Percentiles rank a stretch among this genome's conserved stretches.
Evolutionary conservation across 1,140 invertebrate genomes (phyloP).

Genomic region (Nomia melanderi): DNA sequence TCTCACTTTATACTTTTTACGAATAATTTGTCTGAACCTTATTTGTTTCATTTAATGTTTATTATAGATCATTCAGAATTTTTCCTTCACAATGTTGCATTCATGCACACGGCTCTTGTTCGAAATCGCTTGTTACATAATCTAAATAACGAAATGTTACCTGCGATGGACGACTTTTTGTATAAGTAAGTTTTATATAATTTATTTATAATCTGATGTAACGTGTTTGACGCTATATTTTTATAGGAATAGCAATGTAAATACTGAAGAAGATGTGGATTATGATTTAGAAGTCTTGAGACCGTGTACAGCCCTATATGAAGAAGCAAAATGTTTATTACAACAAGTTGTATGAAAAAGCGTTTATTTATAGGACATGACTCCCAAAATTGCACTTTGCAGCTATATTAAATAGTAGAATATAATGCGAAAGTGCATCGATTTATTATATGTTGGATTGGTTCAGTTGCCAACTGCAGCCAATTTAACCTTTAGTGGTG

Average conservation of each 20-base stretch:
- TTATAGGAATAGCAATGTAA: slow-evolving; percentile 62
- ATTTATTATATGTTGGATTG: slow-evolving; percentile 34
- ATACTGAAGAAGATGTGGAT: slow-evolving; percentile 67
- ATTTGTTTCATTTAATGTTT: slow-evolving; percentile 15
- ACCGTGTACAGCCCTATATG: slow-evolving; percentile 74
- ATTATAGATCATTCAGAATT: slow-evolving; percentile 65
- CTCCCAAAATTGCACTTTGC: background rate
- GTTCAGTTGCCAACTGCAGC: slow-evolving; percentile 13
- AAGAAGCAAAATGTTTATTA: slow-evolving; percentile 75
- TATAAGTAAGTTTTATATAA: slow-evolving; percentile 66
- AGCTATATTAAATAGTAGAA: slow-evolving; percentile 3
- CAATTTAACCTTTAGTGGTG: slow-evolving; percentile 13
- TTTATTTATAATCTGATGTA: slow-evolving; percentile 5
- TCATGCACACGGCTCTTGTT: slow-evolving; percentile 74
- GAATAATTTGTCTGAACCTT: background rate
- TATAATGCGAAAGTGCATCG: slow-evolving; percentile 22
- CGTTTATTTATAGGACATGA: slow-evolving; percentile 33
- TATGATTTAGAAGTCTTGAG: slow-evolving; percentile 72
- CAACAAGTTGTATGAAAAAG: slow-evolving; percentile 64
- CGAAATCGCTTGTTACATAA: slow-evolving; percentile 68
- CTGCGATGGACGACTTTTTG: slow-evolving; percentile 69
- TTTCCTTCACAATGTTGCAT: slow-evolving; percentile 72
- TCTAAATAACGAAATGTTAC: slow-evolving; percentile 61
- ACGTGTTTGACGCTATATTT: slow-evolving; percentile 20
- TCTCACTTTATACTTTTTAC: background rate